These are phyloP conservation scores for Corvus moneduloides DNA, from an alignment of 2,113 vertebrate genomes.

Conservation along the genomic window DNA sequence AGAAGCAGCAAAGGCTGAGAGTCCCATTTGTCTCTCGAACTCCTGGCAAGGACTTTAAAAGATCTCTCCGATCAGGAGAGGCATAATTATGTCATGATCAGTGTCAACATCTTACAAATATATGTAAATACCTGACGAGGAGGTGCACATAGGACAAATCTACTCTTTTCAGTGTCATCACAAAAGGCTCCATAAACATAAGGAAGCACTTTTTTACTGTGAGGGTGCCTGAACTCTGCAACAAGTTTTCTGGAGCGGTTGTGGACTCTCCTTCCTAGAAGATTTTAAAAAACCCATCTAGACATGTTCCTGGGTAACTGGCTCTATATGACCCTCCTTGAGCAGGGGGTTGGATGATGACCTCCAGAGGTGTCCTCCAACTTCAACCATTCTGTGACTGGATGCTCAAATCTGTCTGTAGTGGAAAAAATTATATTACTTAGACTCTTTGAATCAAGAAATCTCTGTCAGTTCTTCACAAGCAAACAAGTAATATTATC, in stretches of 20 bases:
- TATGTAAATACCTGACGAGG: background rate
- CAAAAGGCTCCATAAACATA: background rate
- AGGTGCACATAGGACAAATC: background rate
- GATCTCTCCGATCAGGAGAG: no score
- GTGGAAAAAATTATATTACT: background rate
- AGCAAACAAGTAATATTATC: background rate
- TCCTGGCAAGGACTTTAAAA: no score
- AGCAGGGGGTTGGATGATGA: fast-evolving
- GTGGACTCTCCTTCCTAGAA: background rate
- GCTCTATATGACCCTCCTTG: background rate
- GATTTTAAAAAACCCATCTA: fast-evolving
- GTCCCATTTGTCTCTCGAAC: no score
- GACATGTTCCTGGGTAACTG: background rate
- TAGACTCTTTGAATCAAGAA: background rate
- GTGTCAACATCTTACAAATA: background rate
- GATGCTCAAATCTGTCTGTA: background rate
- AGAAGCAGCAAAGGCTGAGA: no score
- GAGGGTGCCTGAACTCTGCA: background rate
- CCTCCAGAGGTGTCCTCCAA: background rate
- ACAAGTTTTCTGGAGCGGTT: background rate
- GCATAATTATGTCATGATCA: no score
- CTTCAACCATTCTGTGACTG: background rate
- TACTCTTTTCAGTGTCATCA: background rate
- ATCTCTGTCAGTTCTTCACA: background rate
- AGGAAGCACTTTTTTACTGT: background rate